phyloP scores from a whole-genome alignment of 1,140 invertebrate species.

The Tetragonula clypearis region DNA sequence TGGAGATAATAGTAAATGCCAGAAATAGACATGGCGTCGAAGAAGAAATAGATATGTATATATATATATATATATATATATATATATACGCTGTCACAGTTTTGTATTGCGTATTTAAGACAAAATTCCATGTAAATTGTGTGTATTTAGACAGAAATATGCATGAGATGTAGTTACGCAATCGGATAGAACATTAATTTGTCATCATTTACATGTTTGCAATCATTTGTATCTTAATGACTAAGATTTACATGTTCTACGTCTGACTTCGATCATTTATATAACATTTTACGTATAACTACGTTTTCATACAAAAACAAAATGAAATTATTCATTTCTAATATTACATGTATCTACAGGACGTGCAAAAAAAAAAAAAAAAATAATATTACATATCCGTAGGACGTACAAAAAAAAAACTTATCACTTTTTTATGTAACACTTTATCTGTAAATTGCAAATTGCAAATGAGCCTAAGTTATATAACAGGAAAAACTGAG shows the following conservation, averaged over 20 bases:
- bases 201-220: no score
- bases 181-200: not conserved
- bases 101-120: not conserved
- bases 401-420: accelerated
- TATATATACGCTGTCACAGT: not conserved
- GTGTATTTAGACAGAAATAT: not conserved
- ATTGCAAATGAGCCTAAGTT: not conserved
- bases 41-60: not conserved
- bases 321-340: no score
- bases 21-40: not conserved
- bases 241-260: no score
- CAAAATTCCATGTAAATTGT: no score
- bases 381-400: no score
- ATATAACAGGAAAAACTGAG: not conserved
- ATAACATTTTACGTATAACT: no score
- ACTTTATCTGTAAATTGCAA: not conserved
- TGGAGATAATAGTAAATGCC: not conserved
- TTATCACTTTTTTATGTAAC: not conserved
- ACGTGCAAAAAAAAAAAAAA: accelerated
- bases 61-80: not conserved
- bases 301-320: no score
- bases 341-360: no score
- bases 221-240: no score
- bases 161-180: not conserved
- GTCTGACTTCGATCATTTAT: no score